Conservation (phyloP, 2,113 vertebrate species). For the Sturnus vulgaris region DNA sequence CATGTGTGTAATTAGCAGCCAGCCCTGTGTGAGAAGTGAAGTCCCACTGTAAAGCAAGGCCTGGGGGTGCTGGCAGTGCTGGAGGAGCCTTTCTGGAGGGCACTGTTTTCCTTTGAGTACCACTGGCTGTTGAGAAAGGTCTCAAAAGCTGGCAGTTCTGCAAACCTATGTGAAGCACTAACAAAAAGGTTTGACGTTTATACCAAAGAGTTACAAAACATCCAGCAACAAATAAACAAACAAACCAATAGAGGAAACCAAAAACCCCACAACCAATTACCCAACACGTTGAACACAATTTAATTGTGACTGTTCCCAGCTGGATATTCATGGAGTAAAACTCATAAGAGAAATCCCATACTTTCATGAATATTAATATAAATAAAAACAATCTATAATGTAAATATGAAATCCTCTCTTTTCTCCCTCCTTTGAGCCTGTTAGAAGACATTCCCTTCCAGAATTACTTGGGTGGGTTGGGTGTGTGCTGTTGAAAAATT, state of each 20-base stretch:
- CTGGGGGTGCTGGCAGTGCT: not conserved
- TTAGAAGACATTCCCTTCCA: not conserved
- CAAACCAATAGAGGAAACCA: not conserved
- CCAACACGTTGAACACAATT: not conserved
- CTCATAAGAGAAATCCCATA: not conserved
- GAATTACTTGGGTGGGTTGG: not conserved
- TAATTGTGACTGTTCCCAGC: not conserved
- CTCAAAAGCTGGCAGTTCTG: not conserved
- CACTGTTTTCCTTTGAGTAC: not conserved
- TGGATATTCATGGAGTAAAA: not conserved
- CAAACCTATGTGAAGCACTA: not conserved
- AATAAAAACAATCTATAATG: not conserved
- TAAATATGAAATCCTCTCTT: not conserved
- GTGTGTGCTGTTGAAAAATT: not conserved
- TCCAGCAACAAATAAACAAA: not conserved
- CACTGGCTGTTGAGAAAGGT: not conserved
- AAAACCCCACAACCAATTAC: not conserved
- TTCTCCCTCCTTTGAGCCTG: not conserved
- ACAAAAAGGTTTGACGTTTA: not conserved
- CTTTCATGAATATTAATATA: not conserved
- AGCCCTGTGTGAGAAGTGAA: not conserved
- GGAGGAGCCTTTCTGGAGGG: not conserved
- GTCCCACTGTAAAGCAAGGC: not conserved
- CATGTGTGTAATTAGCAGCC: not conserved
- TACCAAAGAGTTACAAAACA: not conserved